Percentiles rank a stretch among this genome's conserved stretches.
Conservation (phyloP, 64 coral and sea anemone genomes). For the Exaiptasia diaphana region DNA sequence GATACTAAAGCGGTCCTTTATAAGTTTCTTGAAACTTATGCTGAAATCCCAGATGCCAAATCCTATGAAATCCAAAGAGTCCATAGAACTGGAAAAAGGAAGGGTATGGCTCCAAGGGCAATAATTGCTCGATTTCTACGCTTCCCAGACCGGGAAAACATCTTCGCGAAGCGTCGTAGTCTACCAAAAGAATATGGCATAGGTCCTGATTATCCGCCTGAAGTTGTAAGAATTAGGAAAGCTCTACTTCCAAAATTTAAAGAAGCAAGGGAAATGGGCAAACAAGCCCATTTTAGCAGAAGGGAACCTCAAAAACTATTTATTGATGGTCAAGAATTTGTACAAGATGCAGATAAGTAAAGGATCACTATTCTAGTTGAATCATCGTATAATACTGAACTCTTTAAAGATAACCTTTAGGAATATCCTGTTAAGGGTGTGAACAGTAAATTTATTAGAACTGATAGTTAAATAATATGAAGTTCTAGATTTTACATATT, state of each 20-base stretch:
- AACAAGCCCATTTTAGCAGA: slow-evolving; percentile 14
- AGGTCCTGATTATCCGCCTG: neutral
- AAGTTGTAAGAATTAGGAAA: slow-evolving; percentile 20
- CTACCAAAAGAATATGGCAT: slow-evolving; percentile 17
- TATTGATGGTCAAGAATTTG: too few relatives aligned
- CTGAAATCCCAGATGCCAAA: neutral
- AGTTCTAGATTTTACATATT: too few relatives aligned
- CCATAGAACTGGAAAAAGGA: slow-evolving; percentile 5
- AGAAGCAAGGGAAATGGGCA: slow-evolving; percentile 16
- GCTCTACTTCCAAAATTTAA: neutral
- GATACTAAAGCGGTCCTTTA: neutral
- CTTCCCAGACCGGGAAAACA: neutral
- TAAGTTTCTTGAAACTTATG: neutral
- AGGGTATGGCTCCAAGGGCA: neutral
- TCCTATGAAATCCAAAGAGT: slow-evolving; percentile 18
- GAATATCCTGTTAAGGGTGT: too few relatives aligned
- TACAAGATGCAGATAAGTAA: too few relatives aligned
- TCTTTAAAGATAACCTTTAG: too few relatives aligned
- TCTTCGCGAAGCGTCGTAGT: neutral
- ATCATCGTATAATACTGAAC: too few relatives aligned
- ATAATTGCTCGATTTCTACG: slow-evolving; percentile 23
- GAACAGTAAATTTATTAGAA: too few relatives aligned
- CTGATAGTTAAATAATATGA: too few relatives aligned
- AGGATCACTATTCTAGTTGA: too few relatives aligned
- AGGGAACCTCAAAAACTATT: slow-evolving; percentile 21